phyloP scores from a whole-genome alignment of 1,140 invertebrate species.

The Drosophila simulans region DNA sequence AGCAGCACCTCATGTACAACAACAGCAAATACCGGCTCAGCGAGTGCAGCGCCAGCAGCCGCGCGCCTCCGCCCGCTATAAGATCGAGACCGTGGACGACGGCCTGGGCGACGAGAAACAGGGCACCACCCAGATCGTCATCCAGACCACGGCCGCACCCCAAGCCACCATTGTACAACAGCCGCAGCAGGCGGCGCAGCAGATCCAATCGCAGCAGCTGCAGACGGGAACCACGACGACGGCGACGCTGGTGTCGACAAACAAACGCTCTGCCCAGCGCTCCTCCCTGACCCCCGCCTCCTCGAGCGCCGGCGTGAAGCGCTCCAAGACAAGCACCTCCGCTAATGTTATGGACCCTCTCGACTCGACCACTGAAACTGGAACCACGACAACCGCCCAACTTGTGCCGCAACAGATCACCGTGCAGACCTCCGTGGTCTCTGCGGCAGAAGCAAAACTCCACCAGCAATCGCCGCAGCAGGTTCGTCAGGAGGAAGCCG shows the following conservation, averaged over 20 bases:
- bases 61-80: constrained; percentile 67
- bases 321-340: constrained; percentile 51
- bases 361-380: constrained; percentile 52
- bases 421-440: constrained; percentile 75
- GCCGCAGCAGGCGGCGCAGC: constrained; percentile 51
- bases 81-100: constrained; percentile 84
- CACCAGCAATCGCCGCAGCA: constrained; percentile 50
- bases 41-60: constrained; percentile 71
- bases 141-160: constrained; percentile 73
- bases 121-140: constrained; percentile 80
- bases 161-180: constrained; percentile 78
- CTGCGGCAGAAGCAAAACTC: constrained; percentile 34
- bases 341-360: constrained; percentile 61
- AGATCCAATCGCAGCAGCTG: constrained; percentile 69
- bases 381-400: constrained; percentile 50
- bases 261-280: constrained; percentile 74
- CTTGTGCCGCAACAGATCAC: constrained; percentile 73
- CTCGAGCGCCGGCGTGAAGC: constrained; percentile 53
- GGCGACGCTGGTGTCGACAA: constrained; percentile 77
- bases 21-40: constrained; percentile 67
- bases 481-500: constrained; percentile 65
- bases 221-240: constrained; percentile 75
- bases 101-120: constrained; percentile 74
- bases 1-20: constrained; percentile 76
- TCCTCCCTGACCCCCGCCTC: constrained; percentile 41